phyloP scores from a whole-genome alignment of 2,113 vertebrate genomes.

The Callipepla californica region DNA sequence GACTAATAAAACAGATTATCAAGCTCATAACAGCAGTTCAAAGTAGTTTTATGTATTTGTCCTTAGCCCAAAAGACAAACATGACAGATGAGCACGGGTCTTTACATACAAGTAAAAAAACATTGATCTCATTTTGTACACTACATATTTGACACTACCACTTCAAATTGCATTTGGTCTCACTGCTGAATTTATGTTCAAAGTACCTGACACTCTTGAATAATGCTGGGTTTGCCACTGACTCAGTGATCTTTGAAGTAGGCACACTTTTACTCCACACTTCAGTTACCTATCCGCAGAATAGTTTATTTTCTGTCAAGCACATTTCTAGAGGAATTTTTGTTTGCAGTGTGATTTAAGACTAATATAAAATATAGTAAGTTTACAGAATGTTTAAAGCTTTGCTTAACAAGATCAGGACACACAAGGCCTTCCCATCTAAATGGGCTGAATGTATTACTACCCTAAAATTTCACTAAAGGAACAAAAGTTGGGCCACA shows the following conservation, averaged over 20 bases:
- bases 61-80: neutral
- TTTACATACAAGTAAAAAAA: neutral
- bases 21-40: neutral
- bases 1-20: neutral
- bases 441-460: neutral
- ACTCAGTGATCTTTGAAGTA: neutral
- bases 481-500: constrained; percentile 12
- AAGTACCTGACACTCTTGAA: neutral
- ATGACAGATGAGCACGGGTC: neutral
- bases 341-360: neutral
- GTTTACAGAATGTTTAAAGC: neutral
- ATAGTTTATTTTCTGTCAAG: neutral
- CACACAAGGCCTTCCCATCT: neutral
- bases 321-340: neutral
- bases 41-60: neutral
- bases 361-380: neutral
- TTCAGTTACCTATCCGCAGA: neutral
- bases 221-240: neutral
- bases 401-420: neutral
- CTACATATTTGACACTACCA: neutral
- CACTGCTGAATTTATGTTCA: neutral
- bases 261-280: neutral
- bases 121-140: neutral
- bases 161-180: neutral
- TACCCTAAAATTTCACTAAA: neutral